Conservation (phyloP, 2,113 vertebrate species). For the Acanthochromis polyacanthus region DNA sequence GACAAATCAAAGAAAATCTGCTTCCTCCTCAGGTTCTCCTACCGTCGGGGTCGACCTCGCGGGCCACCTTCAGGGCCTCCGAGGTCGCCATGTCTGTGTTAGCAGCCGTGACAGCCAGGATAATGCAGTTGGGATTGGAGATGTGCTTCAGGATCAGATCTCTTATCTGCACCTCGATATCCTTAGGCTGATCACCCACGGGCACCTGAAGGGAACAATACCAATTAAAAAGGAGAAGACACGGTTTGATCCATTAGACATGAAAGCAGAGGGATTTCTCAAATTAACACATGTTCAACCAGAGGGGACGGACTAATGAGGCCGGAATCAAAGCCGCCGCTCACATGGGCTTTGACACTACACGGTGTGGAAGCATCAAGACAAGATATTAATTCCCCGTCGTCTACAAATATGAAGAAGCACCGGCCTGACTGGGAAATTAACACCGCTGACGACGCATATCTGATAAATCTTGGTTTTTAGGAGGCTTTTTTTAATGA, state of each 20-base stretch:
- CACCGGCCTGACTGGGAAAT: neutral
- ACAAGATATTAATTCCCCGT: neutral
- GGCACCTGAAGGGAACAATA: conserved; percentile 88
- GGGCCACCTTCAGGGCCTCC: conserved; percentile 96
- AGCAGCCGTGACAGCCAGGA: conserved; percentile 96
- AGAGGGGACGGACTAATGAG: conserved; percentile 48
- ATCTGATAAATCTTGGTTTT: conserved; percentile 1
- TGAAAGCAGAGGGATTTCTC: conserved; percentile 9
- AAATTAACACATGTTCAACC: conserved; percentile 36
- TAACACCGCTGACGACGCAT: conserved; percentile 9
- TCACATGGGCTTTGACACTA: conserved; percentile 2
- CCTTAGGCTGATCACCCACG: conserved; percentile 97
- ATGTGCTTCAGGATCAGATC: conserved; percentile 97
- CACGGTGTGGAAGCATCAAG: conserved; percentile 5
- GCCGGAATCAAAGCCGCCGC: conserved; percentile 41
- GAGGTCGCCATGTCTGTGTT: conserved; percentile 99
- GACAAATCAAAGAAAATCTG: too few relatives aligned
- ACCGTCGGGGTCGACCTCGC: conserved; percentile 98
- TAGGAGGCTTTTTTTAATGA: neutral
- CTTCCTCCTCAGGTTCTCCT: neutral
- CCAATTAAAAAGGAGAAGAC: conserved; percentile 29
- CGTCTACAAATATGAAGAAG: conserved; percentile 9
- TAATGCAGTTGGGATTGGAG: conserved; percentile 98
- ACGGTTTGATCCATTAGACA: conserved; percentile 23
- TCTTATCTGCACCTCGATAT: conserved; percentile 97